Base-by-base conservation (phyloP, 1,140 invertebrate species). In the Phymastichus coffea region DNA sequence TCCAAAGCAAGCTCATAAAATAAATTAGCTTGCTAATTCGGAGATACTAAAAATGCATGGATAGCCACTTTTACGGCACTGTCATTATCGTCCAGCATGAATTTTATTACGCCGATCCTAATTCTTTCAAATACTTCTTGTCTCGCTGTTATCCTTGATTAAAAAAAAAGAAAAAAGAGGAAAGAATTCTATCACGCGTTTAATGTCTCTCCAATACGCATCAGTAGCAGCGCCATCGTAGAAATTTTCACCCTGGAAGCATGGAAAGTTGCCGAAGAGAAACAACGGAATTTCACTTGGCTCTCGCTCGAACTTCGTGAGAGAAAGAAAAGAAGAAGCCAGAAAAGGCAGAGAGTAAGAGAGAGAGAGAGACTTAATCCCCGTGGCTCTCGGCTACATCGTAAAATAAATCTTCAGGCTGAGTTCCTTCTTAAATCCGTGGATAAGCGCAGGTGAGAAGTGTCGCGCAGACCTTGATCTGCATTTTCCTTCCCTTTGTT, bases 401-500 rank as follows among this genome's bases (percentile, higher is more conserved):
- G 15, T 48, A 33, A 48, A 48, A 48, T 48, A 48, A 48, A 48
- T 48, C 46, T 48, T 8, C n/a, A 15, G 25, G 26, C 46, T 10
- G 10, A 8, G 26, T 30, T 15, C 26, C 33, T 30, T 30, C 15
- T 33, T 17, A 33, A 48, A 48, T 48, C 46, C 46, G 26, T 15
- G 46, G 46, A 48, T 48, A 33, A 48, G 46, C 46, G n/a, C 43
- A 46, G 43, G 43, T 46, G 43, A 46, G 43, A 46, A 46, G 43
- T 46, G 43, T 8, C 35, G 35, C 22, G 22, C 17, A n/a, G 10
- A 12, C 28, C 6, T 30, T 8, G 6, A 44, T 25, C 43, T 44
- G 20, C 43, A 44, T 44, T 44, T 25, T 12, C 22, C 14, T 1
- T 30, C 28, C 28, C 28, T 30, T 12, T 30, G 6, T 30, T 12